Conservation (phyloP, 2,113 vertebrate genomes). For the Ancistrus triradiatus region DNA sequence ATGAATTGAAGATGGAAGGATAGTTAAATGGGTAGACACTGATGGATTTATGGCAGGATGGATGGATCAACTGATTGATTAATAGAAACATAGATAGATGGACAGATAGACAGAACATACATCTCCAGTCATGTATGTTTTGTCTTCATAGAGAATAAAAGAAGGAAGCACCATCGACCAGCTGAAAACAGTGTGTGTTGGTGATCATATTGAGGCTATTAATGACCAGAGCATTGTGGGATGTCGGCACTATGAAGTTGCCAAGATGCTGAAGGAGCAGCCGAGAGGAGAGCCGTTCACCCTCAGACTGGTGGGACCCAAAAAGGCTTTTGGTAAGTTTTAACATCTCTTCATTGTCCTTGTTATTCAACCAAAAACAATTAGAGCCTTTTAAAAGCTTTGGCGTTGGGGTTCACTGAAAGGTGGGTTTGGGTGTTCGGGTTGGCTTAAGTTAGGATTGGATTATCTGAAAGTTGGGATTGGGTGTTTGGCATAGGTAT, state of each 20-base stretch:
- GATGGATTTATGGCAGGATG: neutral
- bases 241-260: slow-evolving; percentile 95
- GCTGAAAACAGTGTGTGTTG: slow-evolving; percentile 80
- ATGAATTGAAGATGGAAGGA: neutral
- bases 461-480: too few relatives aligned
- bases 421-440: too few relatives aligned
- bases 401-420: too few relatives aligned
- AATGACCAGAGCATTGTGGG: slow-evolving; percentile 96
- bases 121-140: neutral
- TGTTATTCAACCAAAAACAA: neutral
- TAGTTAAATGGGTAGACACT: neutral
- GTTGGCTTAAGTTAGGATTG: too few relatives aligned
- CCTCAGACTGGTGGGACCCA: slow-evolving; percentile 87
- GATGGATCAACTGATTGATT: too few relatives aligned
- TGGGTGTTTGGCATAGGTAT: too few relatives aligned
- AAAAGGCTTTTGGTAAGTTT: slow-evolving; percentile 88
- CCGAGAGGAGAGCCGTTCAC: slow-evolving; percentile 83
- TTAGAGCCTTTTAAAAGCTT: too few relatives aligned
- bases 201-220: slow-evolving; percentile 95
- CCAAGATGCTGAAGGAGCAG: slow-evolving; percentile 94
- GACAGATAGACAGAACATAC: too few relatives aligned
- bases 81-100: too few relatives aligned
- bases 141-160: slow-evolving; percentile 82
- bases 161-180: slow-evolving; percentile 90
- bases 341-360: neutral